Evolutionary conservation across 2,888 invertebrate genomes (phyloP).

Genomic region (Microctonus aethiopoides): DNA sequence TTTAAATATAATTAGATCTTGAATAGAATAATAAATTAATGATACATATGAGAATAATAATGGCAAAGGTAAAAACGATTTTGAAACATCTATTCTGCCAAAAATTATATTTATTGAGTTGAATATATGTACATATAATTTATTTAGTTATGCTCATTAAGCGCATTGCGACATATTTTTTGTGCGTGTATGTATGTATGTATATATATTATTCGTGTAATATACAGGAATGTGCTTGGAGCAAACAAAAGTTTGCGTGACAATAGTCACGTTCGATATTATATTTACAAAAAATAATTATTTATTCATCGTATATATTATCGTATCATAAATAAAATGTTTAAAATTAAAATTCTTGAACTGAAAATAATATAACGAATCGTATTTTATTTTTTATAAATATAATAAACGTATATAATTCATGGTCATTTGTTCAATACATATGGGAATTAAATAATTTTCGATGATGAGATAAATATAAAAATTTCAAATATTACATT

Average conservation of each 20-base stretch:
- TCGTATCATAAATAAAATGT: not conserved
- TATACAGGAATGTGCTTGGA: not conserved
- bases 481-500: no score
- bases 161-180: not conserved
- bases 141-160: no score
- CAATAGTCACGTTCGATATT: not conserved
- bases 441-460: no score
- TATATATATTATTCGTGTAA: no score
- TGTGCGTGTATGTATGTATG: not conserved
- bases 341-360: no score
- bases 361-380: no score
- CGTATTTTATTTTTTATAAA: no score
- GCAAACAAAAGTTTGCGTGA: slow-evolving; percentile 12
- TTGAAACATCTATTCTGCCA: not conserved
- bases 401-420: no score
- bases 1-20: no score
- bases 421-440: no score
- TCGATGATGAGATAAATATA: no score
- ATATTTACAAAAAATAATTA: not conserved
- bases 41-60: not conserved
- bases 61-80: not conserved
- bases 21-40: no score
- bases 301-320: not conserved
- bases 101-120: not conserved
- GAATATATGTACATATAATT: not conserved